Percentiles rank a stretch among this genome's conserved stretches.
Conservation (phyloP, 2,888 invertebrate genomes). For the Horisme vitalbata region DNA sequence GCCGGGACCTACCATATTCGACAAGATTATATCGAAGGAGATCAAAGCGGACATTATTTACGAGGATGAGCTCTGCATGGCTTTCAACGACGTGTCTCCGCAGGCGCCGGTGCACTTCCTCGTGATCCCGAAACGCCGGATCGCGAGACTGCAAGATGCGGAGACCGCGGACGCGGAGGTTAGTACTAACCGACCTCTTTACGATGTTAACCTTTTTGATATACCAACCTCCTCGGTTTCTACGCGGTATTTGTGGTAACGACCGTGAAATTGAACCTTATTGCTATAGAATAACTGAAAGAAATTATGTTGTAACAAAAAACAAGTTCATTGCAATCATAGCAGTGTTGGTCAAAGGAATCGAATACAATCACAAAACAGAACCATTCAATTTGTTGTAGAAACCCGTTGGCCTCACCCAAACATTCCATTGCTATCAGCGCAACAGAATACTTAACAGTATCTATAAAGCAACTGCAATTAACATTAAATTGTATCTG, state of each 20-base stretch:
- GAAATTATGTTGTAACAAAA: too few relatives aligned
- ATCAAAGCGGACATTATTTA: slow-evolving; percentile 91
- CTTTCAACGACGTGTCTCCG: slow-evolving; percentile 90
- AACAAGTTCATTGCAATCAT: too few relatives aligned
- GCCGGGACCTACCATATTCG: slow-evolving; percentile 86
- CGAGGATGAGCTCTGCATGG: slow-evolving; percentile 91
- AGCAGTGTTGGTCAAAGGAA: too few relatives aligned
- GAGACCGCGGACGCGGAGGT: slow-evolving; percentile 84
- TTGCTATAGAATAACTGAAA: neutral
- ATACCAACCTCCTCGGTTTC: neutral
- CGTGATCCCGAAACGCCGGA: slow-evolving; percentile 90
- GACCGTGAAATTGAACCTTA: slow-evolving; percentile 1
- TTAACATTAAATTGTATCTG: too few relatives aligned
- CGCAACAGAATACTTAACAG: neutral
- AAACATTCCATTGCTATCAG: neutral
- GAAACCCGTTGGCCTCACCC: too few relatives aligned
- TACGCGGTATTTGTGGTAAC: neutral
- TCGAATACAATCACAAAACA: too few relatives aligned
- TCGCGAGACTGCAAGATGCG: slow-evolving; percentile 85
- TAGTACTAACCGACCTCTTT: slow-evolving; percentile 21
- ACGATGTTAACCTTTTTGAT: too few relatives aligned
- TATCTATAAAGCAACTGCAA: too few relatives aligned
- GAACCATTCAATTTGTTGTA: too few relatives aligned
- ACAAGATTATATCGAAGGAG: slow-evolving; percentile 88
- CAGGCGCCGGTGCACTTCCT: slow-evolving; percentile 93